Conservation (phyloP, 2,888 invertebrate genomes). For the Rambutsinella grinnellia region DNA sequence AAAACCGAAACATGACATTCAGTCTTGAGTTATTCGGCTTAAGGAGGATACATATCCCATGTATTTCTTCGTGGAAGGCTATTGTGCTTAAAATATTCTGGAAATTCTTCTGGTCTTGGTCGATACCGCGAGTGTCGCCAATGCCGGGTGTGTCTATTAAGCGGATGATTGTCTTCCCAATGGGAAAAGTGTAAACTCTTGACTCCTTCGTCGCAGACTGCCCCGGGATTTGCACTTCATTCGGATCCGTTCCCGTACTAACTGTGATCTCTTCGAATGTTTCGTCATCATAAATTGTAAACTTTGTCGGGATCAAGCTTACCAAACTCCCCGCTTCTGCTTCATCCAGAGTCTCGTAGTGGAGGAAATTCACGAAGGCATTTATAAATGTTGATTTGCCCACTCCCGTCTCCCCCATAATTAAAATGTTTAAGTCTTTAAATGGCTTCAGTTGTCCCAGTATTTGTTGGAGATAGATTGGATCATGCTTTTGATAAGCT, state of each 20-base stretch:
- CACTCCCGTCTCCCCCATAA: constrained; percentile 61
- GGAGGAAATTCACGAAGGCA: constrained; percentile 51
- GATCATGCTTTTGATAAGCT: background rate
- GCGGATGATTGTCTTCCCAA: constrained; percentile 14
- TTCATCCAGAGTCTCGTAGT: constrained; percentile 33
- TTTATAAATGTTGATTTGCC: constrained; percentile 63
- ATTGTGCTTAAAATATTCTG: constrained; percentile 33
- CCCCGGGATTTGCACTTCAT: constrained; percentile 36
- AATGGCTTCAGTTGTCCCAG: background rate
- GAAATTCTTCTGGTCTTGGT: constrained; percentile 49
- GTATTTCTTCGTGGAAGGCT: constrained; percentile 23
- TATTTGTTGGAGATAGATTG: background rate
- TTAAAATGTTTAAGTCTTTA: constrained; percentile 49
- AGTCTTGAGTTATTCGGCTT: constrained; percentile 53
- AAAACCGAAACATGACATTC: constrained; percentile 38
- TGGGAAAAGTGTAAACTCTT: constrained; percentile 23
- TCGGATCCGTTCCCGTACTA: constrained; percentile 13
- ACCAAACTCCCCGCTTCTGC: constrained; percentile 8
- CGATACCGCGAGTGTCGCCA: constrained; percentile 34
- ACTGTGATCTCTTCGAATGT: constrained; percentile 31
- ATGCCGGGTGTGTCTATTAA: constrained; percentile 58
- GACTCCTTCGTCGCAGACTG: constrained; percentile 45
- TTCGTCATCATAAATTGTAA: constrained; percentile 38
- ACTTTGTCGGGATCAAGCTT: constrained; percentile 42
- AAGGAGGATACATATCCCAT: constrained; percentile 53